Evolutionary conservation across 1,140 invertebrate genomes (phyloP), one percentile per base, ranked within the genome.

Genomic region (Drosophila sturtevanti): DNA sequence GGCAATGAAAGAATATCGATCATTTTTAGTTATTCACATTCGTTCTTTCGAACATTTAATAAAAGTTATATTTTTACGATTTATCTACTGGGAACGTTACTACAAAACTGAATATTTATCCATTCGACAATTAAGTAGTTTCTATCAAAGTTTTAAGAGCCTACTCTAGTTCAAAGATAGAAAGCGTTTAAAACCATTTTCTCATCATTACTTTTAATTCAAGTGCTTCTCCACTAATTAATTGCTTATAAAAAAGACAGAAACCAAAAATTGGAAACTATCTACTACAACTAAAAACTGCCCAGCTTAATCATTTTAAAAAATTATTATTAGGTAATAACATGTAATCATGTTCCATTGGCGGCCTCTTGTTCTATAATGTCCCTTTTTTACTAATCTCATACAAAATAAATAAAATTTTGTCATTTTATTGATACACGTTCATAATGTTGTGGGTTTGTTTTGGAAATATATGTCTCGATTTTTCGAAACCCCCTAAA

Each of bases 1-100:
- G 90, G 90, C 56, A 91, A 61, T n/a, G 90, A 91, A 27, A 89
- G 63, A 37, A 89, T 81, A 63, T 89, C 84, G 14, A 89, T 89
- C 84, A 89, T 89, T 31, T 31, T 68, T 9, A 35, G 27, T 51
- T 51, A 14, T 6, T 14, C 6, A n/a, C 31, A 2, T 27, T 48
- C 48, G 35, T 31, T 18, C 38, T 62, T 7, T 52, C 11, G 38
- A 51, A 48, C 35, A 56, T 63, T 38, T 44, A 63, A 16, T 35
- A 5, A 16, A 12, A 10, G 16, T 18, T 22, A 31, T 56, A 24
- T 63, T 34, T 60, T 60, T 24, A 35, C 18, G 21, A 31, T 35
- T 34, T 56, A 34, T 34, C 4, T 11, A 10, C 14, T 10, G 10
- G 27, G 35, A 56, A 56, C 16, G 14, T 18, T 56, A 18, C 11